Percentiles rank a stretch among this genome's conserved stretches.
Evolutionary conservation across 2,113 vertebrate species (phyloP).

Genomic region (Etheostoma spectabile): DNA sequence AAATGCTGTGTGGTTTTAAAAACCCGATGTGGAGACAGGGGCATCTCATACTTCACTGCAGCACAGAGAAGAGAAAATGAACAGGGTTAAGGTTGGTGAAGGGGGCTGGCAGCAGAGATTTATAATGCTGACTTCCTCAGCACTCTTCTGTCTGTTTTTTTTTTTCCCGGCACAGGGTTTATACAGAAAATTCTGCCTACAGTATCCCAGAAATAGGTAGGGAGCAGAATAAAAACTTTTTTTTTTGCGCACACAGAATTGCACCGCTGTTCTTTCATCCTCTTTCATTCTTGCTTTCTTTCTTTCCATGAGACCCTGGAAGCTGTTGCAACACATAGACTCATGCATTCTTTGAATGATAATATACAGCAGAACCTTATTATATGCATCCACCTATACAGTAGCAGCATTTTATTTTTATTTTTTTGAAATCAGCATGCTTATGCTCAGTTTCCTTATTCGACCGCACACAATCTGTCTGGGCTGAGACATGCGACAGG

Average conservation of each 20-base stretch:
- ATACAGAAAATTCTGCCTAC: slow-evolving; percentile 20
- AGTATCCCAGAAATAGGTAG: slow-evolving; percentile 39
- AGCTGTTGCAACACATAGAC: slow-evolving; percentile 15
- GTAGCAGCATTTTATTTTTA: not conserved
- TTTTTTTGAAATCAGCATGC: not conserved
- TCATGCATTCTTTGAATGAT: slow-evolving; percentile 1
- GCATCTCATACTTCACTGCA: not conserved
- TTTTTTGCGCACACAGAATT: slow-evolving; percentile 10
- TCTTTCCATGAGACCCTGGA: slow-evolving; percentile 16
- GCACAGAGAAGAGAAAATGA: slow-evolving; percentile 11
- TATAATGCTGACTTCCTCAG: slow-evolving; percentile 29
- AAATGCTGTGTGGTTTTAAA: not conserved
- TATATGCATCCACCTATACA: slow-evolving; percentile 20
- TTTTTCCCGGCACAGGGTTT: slow-evolving; percentile 18
- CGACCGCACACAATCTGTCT: slow-evolving; percentile 38
- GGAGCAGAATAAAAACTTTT: slow-evolving; percentile 29
- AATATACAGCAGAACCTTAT: slow-evolving; percentile 18
- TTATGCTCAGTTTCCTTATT: slow-evolving; percentile 30
- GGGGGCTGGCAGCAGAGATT: slow-evolving; percentile 18
- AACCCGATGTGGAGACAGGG: not conserved
- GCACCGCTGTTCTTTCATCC: slow-evolving; percentile 32
- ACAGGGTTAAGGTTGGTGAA: not conserved
- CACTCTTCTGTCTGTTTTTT: slow-evolving; percentile 7
- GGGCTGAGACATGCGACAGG: slow-evolving; percentile 44
- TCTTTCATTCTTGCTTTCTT: not conserved